A percentile compares a stretch with the other conserved stretches of the same genome.
Conservation (phyloP, 2,113 vertebrate genomes). For the Sinocyclocheilus rhinocerous region DNA sequence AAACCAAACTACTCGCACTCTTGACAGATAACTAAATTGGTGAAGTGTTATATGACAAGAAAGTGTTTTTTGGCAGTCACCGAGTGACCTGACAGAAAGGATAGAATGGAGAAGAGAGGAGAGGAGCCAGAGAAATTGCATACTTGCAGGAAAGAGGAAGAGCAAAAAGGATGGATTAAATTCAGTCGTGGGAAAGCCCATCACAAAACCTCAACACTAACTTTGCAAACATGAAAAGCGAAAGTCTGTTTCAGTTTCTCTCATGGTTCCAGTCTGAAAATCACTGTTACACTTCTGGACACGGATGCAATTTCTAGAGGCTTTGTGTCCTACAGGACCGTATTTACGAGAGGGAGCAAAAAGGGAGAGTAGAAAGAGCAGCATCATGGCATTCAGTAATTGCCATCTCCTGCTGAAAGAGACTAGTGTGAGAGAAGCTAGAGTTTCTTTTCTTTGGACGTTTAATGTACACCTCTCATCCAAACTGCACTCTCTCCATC, state of each 20-base stretch:
- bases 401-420: slow-evolving; percentile 45
- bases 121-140: slow-evolving; percentile 40
- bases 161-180: slow-evolving; percentile 17
- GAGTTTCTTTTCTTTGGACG: slow-evolving; percentile 69
- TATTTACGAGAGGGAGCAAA: neutral
- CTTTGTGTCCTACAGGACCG: neutral
- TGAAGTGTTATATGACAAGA: slow-evolving; percentile 48
- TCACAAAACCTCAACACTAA: slow-evolving; percentile 1
- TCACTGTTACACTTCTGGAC: neutral
- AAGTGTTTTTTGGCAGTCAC: slow-evolving; percentile 48
- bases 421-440: slow-evolving; percentile 28
- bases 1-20: neutral
- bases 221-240: neutral
- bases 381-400: slow-evolving; percentile 29
- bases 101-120: slow-evolving; percentile 50
- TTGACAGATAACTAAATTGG: slow-evolving; percentile 21
- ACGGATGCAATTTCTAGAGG: neutral
- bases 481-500: slow-evolving; percentile 29
- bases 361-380: neutral
- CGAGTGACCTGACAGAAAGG: slow-evolving; percentile 49
- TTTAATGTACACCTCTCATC: slow-evolving; percentile 36
- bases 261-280: neutral
- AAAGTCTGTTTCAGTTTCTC: slow-evolving; percentile 8
- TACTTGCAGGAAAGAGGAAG: slow-evolving; percentile 26
- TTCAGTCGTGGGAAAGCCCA: slow-evolving; percentile 9